Percentiles rank a stretch among this genome's conserved stretches.
These are phyloP conservation scores for Heliconius himera DNA, from an alignment of 1,140 invertebrate genomes.

Conservation along the genomic window DNA sequence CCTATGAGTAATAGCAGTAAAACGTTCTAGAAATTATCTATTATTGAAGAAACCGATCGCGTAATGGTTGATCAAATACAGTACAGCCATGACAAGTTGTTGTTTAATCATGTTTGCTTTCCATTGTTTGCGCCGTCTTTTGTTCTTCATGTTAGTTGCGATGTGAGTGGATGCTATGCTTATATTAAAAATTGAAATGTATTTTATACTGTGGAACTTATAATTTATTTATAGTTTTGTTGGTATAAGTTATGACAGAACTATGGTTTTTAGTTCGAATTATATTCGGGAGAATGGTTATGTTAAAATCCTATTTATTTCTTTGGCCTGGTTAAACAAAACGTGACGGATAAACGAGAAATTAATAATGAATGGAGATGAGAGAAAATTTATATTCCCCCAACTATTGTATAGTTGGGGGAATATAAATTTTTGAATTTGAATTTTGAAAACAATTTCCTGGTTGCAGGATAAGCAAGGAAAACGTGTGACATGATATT, in stretches of 20 bases:
- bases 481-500: too few species aligned
- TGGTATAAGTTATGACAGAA: background rate
- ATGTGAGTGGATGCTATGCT: background rate
- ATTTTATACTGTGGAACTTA: background rate
- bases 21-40: background rate
- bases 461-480: too few species aligned
- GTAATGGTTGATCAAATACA: slow-evolving; percentile 14
- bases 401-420: too few species aligned
- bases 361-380: too few species aligned
- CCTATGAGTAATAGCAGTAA: background rate
- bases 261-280: background rate
- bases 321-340: too few species aligned
- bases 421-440: too few species aligned
- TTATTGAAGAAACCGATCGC: slow-evolving; percentile 9
- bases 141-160: slow-evolving; percentile 5
- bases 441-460: too few species aligned
- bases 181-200: background rate
- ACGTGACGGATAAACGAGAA: too few species aligned
- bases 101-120: slow-evolving; percentile 9
- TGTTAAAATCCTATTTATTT: too few species aligned
- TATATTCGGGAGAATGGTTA: too few species aligned
- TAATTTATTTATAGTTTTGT: background rate
- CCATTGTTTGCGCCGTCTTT: slow-evolving; percentile 5
- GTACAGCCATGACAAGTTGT: slow-evolving; percentile 4
- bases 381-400: too few species aligned